Evolutionary conservation across 2,888 invertebrate genomes (phyloP), one percentile per base, ranked within the genome.

Genomic region (Xanthia togata): DNA sequence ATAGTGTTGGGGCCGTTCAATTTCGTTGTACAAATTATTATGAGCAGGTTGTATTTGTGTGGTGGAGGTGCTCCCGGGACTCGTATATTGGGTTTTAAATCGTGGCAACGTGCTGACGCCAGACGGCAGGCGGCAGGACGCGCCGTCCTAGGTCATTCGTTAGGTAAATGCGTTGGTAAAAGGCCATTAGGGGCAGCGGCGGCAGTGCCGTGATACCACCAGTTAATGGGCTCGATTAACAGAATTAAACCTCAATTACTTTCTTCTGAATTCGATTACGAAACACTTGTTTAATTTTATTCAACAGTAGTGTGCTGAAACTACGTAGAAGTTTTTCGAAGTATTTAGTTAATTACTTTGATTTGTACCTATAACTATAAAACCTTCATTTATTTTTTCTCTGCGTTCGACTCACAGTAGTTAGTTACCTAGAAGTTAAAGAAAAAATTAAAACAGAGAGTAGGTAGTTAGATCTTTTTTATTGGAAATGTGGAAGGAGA

Each of bases 211-310:
- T 90, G 91, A 91, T 88, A 89, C 77, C 84, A 87, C 83, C 85
- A 86, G 84, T 86, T 91, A 91, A 91, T 90, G 89, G 84, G 87
- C 88, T 81, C 88, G 88, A 90, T 92, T 92, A 90, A 90, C 88
- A 85, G 83, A 91, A 90, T 90, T 89, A 90, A 89, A 84, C 82
- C 84, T 73, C 81, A 87, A 88, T 90, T 89, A 90, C 76, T 86
- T 87, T 89, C 85, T 84, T 83, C 78, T 76, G 79, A 82, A 83
- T 82, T 82, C 72, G 71, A 79, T 75, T 81, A 83, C 78, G 77
- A 74, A 79, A 50, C 26, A 70, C 12, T 68, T 60, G 64, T 55
- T 65, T 65, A 26, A 38, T 38, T 76, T 63, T 47, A 47, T 31
- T 31, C 9, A 23, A 55, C 20, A 8, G 23, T 20, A 8, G 23